Evolutionary conservation across 2,113 vertebrate species (phyloP).

Genomic region (Hemibagrus wyckioides): DNA sequence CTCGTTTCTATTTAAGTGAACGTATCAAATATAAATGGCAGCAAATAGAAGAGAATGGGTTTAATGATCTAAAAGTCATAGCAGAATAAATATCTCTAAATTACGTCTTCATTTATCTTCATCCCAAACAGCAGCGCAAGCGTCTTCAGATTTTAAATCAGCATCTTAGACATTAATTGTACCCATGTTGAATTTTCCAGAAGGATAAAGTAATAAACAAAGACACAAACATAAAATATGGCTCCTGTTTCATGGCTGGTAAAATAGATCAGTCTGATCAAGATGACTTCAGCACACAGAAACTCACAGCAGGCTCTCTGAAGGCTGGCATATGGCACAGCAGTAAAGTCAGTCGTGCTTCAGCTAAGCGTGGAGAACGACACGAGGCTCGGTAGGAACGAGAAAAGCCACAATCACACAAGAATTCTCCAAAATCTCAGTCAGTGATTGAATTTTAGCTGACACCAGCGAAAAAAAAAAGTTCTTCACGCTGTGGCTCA

Average conservation of each 20-base stretch:
- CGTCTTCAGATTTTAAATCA: not conserved
- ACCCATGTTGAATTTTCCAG: not conserved
- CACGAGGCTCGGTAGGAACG: slow-evolving; percentile 1
- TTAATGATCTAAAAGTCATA: not conserved
- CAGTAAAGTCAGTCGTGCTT: slow-evolving; percentile 40
- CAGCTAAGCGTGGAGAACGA: slow-evolving; percentile 29
- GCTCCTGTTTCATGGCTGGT: slow-evolving; percentile 20
- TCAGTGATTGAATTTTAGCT: not conserved
- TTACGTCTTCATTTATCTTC: not conserved
- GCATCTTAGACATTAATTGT: not conserved
- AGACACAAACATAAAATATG: slow-evolving; percentile 20
- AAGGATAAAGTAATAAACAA: not conserved
- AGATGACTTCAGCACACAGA: slow-evolving; percentile 36
- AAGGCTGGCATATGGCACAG: slow-evolving; percentile 47
- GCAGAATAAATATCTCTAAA: not conserved
- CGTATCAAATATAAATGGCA: not conserved
- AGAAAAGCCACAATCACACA: not conserved
- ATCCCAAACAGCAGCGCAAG: not conserved
- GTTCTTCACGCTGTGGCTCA: not conserved
- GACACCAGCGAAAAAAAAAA: not conserved
- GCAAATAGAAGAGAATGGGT: not conserved
- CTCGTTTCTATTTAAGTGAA: not conserved
- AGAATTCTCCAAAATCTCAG: not conserved
- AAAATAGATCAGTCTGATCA: slow-evolving; percentile 40
- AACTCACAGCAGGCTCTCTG: slow-evolving; percentile 29